Base-by-base conservation (phyloP, 2,797 vertebrate genomes). In the Rousettus madagascariensis region DNA sequence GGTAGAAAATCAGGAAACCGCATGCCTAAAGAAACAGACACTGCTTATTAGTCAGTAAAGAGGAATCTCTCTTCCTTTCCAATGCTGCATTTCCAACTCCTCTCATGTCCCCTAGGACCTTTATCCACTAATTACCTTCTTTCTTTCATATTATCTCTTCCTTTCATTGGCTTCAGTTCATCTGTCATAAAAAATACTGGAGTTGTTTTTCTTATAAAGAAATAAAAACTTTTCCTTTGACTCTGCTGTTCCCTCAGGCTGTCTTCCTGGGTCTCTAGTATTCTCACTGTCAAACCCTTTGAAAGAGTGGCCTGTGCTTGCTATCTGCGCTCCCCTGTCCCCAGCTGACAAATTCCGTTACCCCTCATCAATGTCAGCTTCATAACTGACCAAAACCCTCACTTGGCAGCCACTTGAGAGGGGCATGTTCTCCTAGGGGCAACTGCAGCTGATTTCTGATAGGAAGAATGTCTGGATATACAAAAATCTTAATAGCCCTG, bases 141-240 rank as follows among this genome's bases (percentile, higher is more conserved):
- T 63, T 51, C 51, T 68, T 71, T 63, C 30, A 78, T 33, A 16
- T 5, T 15, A 36, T 74, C 24, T 75, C 41, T 92, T 77, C 57
- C 38, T 83, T 84, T 65, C 30, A 28, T 6, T 43, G 72, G 24
- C 28, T 43, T 59, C 68, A 88, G 46, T 72, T 74, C 66, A 88
- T 77, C 30, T 83, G 12, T 78, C 28, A 88, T 90, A 72, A 83
- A 84, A 71, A 71, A 55, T 10, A 5, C 49, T 63, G 8, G 77
- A 28, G 46, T 69, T 78, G 19, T 49, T 82, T 88, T 83, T 68
- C 57, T 79, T 36, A 43, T 87, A 28, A 69, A 86, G 41, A 53
- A 65, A 53, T 49, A n/a, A 33, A 79, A 75, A 17, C 24, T 17
- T 69, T 86, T 72, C 41, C 69, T 83, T 85, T 66, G n/a, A 77